Evolutionary conservation across 2,888 invertebrate species (phyloP), one percentile per base, ranked within the genome.

Genomic region (Drosophila anomalata): DNA sequence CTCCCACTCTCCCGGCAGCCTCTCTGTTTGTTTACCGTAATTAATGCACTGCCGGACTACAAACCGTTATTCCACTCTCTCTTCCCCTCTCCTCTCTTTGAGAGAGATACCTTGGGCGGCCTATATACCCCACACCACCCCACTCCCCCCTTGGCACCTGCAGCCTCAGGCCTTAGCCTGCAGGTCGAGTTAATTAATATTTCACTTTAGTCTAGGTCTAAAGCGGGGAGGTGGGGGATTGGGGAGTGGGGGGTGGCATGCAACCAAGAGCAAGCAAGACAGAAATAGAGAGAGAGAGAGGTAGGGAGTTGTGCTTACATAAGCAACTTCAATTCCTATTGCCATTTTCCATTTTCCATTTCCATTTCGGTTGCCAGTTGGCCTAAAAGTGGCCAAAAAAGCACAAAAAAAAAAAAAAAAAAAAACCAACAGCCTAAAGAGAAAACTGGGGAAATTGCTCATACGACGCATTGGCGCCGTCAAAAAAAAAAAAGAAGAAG

Each of bases 1-100:
- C 14, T 39, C 24, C n/a, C 26, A 31, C 3, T 11, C 33, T 11
- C 4, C 11, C 24, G 14, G 24, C 5, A 24, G 24, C 20, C 29
- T 47, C 48, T 39, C 48, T 75, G 63, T 69, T 86, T 83, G 78
- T 84, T 84, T 84, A 88, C 89, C 87, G 87, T 84, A 84, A 84
- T 84, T 84, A 84, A 84, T 84, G 84, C 84, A 82, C 61, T 75
- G 71, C 47, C 70, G 52, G 73, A 17, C 17, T 17, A 17, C 17
- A 17, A 17, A 1, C 17, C 17, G 1, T 17, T 17, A 17, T 17
- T 17, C 17, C 17, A 17, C 17, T 1, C 17, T 17, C 17, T 17
- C 17, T 17, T 1, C 17, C 17, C 17, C 17, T 17, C 17, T 17
- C 1, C 17, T 17, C 17, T 17, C 17, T 17, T 17, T 17, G 17